Evolutionary conservation across 1,140 invertebrate genomes (phyloP), one percentile per base, ranked within the genome.

Genomic region (Drosophila carrolli): DNA sequence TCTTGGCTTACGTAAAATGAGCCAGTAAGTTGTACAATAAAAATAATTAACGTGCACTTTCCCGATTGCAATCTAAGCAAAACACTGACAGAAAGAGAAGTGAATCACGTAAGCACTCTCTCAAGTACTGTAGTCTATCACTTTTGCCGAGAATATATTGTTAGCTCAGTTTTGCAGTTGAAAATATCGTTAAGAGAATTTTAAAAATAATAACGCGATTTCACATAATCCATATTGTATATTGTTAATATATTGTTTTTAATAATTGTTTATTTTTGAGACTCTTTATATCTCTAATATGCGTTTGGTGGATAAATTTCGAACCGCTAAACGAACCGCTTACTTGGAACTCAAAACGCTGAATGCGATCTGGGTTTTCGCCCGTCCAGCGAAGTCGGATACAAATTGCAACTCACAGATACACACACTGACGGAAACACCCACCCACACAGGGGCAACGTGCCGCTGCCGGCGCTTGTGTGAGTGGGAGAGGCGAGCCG

Each of bases 1-100:
- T 58, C 29, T 63, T 47, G 43, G 46, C 67, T 82, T 82, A 82
- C 55, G 74, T 82, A 82, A 82, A 82, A 61, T 78, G 37, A 55
- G 57, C 62, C 40, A 61, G 68, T 14, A 66, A 53, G 43, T 40
- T 60, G 9, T 29, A 37, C 32, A 32, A 58, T 23, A 72, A 67
- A 27, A 66, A 74, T 32, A 73, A 47, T 59, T 57, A 59, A 73
- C 43, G 74, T 82, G 68, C 79, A 68, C 79, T 68, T 70, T 81
- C 51, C 51, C 23, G 27, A 29, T 43, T 50, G 40, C 41, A 41
- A 55, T 51, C 61, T 19, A 32, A n/a, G n/a, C 14, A 38, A n/a
- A 1, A 9, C 54, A 59, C 60, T 62, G 47, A 44, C 46, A 46
- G 47, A 68, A 51, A 44, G 5, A 51, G 16, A 14, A 46, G 35